Conservation (phyloP, 2,797 vertebrate genomes). For the Paratrypauchen microcephalus region DNA sequence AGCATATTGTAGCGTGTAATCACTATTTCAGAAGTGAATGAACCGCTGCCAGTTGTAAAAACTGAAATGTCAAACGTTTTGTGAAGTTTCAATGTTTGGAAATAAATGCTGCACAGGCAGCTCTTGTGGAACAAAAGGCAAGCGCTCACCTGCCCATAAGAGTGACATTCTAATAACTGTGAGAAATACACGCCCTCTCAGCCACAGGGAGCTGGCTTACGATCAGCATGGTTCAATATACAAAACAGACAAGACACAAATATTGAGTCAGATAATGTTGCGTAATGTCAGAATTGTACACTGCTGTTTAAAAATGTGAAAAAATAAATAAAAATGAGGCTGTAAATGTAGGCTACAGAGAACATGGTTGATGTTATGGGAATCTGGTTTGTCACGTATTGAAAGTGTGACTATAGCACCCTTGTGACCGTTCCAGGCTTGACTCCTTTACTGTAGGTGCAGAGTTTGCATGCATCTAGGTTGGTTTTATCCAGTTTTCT, state of each 20-base stretch:
- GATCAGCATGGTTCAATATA: slow-evolving; percentile 21
- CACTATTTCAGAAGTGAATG: slow-evolving; percentile 29
- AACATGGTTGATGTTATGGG: slow-evolving; percentile 8
- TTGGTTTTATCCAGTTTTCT: no score
- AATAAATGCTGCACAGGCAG: neutral
- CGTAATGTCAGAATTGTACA: neutral
- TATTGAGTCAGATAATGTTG: slow-evolving; percentile 8
- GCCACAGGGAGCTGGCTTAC: slow-evolving; percentile 17
- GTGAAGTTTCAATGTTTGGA: slow-evolving; percentile 2
- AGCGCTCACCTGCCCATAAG: slow-evolving; percentile 36
- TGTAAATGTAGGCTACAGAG: neutral
- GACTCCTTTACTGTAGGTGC: no score
- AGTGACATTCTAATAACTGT: slow-evolving; percentile 43
- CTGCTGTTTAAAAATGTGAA: neutral
- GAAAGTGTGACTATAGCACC: no score
- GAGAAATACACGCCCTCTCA: slow-evolving; percentile 25
- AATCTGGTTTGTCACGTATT: neutral
- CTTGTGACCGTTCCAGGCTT: no score
- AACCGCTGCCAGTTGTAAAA: slow-evolving; percentile 35
- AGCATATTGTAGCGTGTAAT: slow-evolving; percentile 41
- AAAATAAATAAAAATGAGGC: no score
- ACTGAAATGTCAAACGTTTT: slow-evolving; percentile 21
- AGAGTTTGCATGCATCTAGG: no score
- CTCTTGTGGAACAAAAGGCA: slow-evolving; percentile 33
- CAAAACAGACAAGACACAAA: slow-evolving; percentile 8